phyloP scores from a whole-genome alignment of 2,113 vertebrate species.

The Ailurus styani region DNA sequence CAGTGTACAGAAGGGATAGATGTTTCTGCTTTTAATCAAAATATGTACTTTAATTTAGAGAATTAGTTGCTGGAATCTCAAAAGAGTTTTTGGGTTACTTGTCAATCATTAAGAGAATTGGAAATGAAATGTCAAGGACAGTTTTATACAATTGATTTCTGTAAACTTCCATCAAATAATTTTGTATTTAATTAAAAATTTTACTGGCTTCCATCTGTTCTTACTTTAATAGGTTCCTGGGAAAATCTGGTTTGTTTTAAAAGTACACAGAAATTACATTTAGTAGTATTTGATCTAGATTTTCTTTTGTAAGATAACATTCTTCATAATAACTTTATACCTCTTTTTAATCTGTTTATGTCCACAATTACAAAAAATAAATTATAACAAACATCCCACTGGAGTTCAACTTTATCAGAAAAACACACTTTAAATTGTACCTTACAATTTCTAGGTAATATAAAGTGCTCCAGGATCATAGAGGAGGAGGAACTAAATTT shows the following conservation, averaged over 20 bases:
- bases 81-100: neutral
- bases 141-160: neutral
- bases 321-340: neutral
- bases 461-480: neutral
- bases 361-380: neutral
- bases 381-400: neutral
- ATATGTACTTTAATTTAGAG: neutral
- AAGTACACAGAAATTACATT: neutral
- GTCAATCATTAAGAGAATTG: neutral
- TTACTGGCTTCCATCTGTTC: neutral
- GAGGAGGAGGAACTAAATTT: neutral
- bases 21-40: neutral
- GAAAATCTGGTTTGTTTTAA: neutral
- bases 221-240: neutral
- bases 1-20: neutral
- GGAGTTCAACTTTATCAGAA: neutral
- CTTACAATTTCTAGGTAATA: neutral
- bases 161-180: conserved; percentile 1
- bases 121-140: conserved; percentile 1
- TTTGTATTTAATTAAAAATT: conserved; percentile 18
- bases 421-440: neutral
- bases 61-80: neutral
- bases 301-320: neutral
- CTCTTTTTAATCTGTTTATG: neutral
- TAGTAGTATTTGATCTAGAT: neutral